phyloP scores from a whole-genome alignment of 2,888 invertebrate species.

The Auanema freiburgensis region DNA sequence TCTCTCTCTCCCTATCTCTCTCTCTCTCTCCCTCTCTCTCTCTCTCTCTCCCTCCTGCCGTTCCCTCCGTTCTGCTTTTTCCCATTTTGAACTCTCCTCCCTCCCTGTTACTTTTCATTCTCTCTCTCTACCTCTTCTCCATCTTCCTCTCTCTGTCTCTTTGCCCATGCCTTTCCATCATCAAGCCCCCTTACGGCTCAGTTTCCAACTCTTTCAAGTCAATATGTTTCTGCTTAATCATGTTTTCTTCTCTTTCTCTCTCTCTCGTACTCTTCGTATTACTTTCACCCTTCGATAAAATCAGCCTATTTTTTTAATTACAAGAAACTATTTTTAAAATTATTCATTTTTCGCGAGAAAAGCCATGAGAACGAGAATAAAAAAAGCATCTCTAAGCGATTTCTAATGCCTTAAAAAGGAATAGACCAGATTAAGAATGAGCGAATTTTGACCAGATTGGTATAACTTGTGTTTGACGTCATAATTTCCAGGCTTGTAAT shows the following conservation, averaged over 20 bases:
- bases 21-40: slow-evolving; percentile 4
- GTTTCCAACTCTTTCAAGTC: slow-evolving; percentile 2
- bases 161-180: background rate
- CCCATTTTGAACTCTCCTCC: slow-evolving; percentile 6
- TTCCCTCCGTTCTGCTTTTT: slow-evolving; percentile 1
- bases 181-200: background rate
- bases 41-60: background rate
- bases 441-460: background rate
- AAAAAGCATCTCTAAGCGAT: background rate
- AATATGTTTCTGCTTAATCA: background rate
- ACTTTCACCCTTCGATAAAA: background rate
- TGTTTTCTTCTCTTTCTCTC: slow-evolving; percentile 4
- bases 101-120: background rate
- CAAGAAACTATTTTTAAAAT: too few relatives aligned
- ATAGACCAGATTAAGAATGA: background rate
- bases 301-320: too few relatives aligned
- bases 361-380: too few relatives aligned
- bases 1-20: slow-evolving; percentile 6
- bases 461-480: too few relatives aligned
- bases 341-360: too few relatives aligned
- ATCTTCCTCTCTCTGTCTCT: background rate
- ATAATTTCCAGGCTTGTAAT: too few relatives aligned
- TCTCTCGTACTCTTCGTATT: slow-evolving; percentile 4
- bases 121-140: background rate
- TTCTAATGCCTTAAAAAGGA: background rate